Percentiles rank a stretch among this genome's conserved stretches.
These are phyloP conservation scores for Whitmania pigra DNA, from an alignment of 1,140 invertebrate genomes.

Conservation along the genomic window DNA sequence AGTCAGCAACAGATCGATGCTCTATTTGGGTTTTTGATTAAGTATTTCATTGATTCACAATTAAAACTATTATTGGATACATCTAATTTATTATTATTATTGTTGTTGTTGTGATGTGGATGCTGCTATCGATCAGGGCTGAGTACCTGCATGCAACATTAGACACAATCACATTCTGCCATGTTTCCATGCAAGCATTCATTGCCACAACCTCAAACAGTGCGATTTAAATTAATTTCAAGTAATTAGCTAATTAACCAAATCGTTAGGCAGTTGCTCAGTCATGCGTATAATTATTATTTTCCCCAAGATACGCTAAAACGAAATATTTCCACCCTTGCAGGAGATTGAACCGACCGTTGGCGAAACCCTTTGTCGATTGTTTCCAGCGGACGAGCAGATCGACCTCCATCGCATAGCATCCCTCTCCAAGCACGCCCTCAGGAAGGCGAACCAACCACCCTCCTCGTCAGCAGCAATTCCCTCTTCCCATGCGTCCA, in stretches of 20 bases:
- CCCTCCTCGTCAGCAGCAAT: background rate
- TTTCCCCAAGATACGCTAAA: too few relatives aligned
- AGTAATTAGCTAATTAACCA: too few relatives aligned
- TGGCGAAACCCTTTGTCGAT: slow-evolving; percentile 78
- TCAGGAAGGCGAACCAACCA: slow-evolving; percentile 12
- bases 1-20: background rate
- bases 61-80: background rate
- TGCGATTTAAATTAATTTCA: too few relatives aligned
- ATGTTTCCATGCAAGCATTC: too few relatives aligned
- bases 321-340: slow-evolving; percentile 17
- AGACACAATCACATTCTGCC: too few relatives aligned
- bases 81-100: background rate
- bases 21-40: background rate
- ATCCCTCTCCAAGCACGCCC: slow-evolving; percentile 52
- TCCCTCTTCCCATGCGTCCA: background rate
- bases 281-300: too few relatives aligned
- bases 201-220: too few relatives aligned
- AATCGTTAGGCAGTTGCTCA: too few relatives aligned
- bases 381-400: slow-evolving; percentile 84
- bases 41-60: background rate
- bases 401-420: slow-evolving; percentile 81
- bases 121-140: too few relatives aligned
- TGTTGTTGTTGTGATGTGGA: background rate
- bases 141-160: background rate
- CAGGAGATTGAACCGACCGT: slow-evolving; percentile 88